Conservation (phyloP, 2,888 invertebrate species). For the Drosophila dives region DNA sequence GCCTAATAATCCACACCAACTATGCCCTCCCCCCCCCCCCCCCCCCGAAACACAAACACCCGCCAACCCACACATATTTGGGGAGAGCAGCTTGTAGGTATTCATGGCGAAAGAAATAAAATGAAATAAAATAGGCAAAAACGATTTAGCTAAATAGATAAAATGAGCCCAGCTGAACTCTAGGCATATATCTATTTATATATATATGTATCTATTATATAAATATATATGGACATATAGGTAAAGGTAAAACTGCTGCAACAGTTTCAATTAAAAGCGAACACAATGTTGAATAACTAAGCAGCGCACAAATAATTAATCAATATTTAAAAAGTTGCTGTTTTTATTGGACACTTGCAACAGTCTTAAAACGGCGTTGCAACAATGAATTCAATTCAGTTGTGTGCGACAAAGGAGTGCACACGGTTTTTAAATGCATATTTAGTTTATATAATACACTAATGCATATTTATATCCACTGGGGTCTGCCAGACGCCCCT, state of each 20-base stretch:
- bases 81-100: background rate
- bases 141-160: slow-evolving; percentile 54
- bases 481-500: slow-evolving; percentile 17
- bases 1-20: slow-evolving; percentile 72
- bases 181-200: slow-evolving; percentile 3
- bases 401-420: background rate
- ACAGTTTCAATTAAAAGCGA: background rate
- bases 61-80: background rate
- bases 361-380: background rate
- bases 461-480: slow-evolving; percentile 46
- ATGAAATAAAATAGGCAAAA: slow-evolving; percentile 60
- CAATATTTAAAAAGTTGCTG: background rate
- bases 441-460: slow-evolving; percentile 25
- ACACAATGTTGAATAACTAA: background rate
- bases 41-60: background rate
- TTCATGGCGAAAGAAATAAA: slow-evolving; percentile 45
- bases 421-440: slow-evolving; percentile 15
- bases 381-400: slow-evolving; percentile 1
- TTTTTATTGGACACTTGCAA: background rate
- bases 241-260: background rate
- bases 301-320: background rate
- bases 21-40: slow-evolving; percentile 25
- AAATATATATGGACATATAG: background rate
- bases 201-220: no score
- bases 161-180: slow-evolving; percentile 53